A percentile compares a stretch with the other conserved stretches of the same genome.
Evolutionary conservation across 2,797 vertebrate species (phyloP).

Genomic region (Streptopelia turtur): DNA sequence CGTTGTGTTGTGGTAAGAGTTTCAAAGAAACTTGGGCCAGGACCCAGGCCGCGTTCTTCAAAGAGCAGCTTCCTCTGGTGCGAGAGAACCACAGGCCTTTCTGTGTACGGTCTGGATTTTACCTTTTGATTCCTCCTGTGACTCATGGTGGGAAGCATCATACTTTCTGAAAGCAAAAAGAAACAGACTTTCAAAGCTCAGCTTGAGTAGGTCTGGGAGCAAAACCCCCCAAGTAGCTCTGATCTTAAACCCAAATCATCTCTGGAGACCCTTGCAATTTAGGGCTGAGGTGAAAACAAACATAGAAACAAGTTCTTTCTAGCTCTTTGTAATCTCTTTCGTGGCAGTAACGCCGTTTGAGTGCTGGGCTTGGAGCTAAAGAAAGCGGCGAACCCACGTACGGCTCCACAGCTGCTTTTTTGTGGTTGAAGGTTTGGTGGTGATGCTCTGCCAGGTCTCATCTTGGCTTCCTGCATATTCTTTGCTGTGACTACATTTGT

Average conservation of each 20-base stretch:
- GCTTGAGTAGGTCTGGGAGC: not conserved
- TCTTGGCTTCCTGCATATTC: not conserved
- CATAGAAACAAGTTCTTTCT: not conserved
- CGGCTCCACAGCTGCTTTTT: slow-evolving; percentile 1
- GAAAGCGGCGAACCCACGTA: not conserved
- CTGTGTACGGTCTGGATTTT: not conserved
- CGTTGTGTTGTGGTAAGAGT: not conserved
- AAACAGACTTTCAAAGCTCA: not conserved
- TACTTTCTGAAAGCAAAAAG: not conserved
- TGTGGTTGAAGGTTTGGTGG: not conserved
- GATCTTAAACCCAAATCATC: not conserved
- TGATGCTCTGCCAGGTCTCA: not conserved
- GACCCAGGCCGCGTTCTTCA: not conserved
- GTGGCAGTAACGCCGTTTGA: not conserved
- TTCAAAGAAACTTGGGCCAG: not conserved
- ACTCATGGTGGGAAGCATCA: not conserved
- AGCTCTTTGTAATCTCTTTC: not conserved
- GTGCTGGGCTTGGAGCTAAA: not conserved
- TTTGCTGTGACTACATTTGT: not conserved
- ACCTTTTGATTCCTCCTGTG: not conserved
- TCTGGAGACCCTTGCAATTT: not conserved
- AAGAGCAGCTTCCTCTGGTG: not conserved
- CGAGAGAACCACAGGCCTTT: not conserved
- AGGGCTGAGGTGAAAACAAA: not conserved
- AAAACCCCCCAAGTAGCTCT: not conserved